Percentiles rank a stretch among this genome's conserved stretches.
Evolutionary conservation across 2,888 invertebrate species (phyloP).

Genomic region (Trichogramma evanescens): DNA sequence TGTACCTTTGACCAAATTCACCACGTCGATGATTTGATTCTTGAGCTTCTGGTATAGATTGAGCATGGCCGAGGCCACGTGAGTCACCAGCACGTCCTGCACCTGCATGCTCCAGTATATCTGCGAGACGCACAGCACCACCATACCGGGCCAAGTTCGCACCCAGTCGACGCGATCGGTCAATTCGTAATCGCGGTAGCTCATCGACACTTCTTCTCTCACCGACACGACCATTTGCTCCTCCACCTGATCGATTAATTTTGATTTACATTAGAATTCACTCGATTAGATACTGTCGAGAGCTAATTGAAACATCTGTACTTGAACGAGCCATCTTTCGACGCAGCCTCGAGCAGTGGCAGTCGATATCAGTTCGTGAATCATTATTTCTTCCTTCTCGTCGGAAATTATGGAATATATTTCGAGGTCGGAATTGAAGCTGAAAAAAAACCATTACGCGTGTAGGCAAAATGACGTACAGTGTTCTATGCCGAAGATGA

Average conservation of each 20-base stretch:
- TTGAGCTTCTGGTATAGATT: slow-evolving; percentile 54
- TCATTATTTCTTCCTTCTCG: slow-evolving; percentile 64
- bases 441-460: slow-evolving; percentile 14
- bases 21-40: slow-evolving; percentile 66
- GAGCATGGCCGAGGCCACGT: slow-evolving; percentile 53
- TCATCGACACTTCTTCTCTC: slow-evolving; percentile 60
- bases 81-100: slow-evolving; percentile 59
- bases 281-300: not conserved
- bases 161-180: slow-evolving; percentile 64
- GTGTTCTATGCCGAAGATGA: not conserved
- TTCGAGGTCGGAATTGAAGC: slow-evolving; percentile 63
- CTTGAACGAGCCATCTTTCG: slow-evolving; percentile 74
- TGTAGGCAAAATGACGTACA: not conserved
- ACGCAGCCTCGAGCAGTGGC: slow-evolving; percentile 72
- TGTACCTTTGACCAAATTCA: slow-evolving; percentile 61
- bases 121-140: slow-evolving; percentile 71
- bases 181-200: slow-evolving; percentile 59
- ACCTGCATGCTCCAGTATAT: slow-evolving; percentile 79
- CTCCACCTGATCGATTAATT: slow-evolving; percentile 57
- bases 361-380: slow-evolving; percentile 59
- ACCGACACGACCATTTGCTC: slow-evolving; percentile 71
- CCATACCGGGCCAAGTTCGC: slow-evolving; percentile 73
- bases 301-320: slow-evolving; percentile 21
- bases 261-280: not conserved
- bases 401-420: slow-evolving; percentile 73